Percentiles rank a stretch among this genome's conserved stretches.
Conservation (phyloP, 2,888 invertebrate genomes). For the Athetis lepigone region DNA sequence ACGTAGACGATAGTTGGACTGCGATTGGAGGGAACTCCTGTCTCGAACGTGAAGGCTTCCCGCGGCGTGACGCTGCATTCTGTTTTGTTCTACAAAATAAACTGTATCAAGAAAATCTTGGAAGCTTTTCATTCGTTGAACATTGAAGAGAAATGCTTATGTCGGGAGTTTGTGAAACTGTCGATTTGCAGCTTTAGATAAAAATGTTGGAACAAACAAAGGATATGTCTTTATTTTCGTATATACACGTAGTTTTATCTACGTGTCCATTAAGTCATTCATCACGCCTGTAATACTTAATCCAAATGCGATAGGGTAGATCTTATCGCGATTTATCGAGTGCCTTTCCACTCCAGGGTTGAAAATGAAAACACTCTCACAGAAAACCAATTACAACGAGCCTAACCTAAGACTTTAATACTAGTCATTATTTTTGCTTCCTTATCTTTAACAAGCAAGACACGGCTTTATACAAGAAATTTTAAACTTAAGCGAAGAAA, state of each 20-base stretch:
- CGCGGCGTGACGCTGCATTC: slow-evolving; percentile 71
- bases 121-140: slow-evolving; percentile 39
- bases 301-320: slow-evolving; percentile 53
- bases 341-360: slow-evolving; percentile 38
- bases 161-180: slow-evolving; percentile 10
- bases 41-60: slow-evolving; percentile 78
- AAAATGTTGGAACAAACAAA: slow-evolving; percentile 25
- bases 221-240: not conserved
- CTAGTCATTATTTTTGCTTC: not conserved
- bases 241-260: not conserved
- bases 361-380: slow-evolving; percentile 42
- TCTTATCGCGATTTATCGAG: slow-evolving; percentile 49
- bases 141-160: slow-evolving; percentile 34
- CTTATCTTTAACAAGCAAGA: not conserved
- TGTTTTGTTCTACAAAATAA: slow-evolving; percentile 67
- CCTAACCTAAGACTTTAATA: slow-evolving; percentile 7
- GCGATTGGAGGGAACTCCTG: slow-evolving; percentile 82
- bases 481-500: not conserved
- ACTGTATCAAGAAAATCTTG: slow-evolving; percentile 42
- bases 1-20: slow-evolving; percentile 81
- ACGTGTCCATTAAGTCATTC: slow-evolving; percentile 31
- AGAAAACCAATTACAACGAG: slow-evolving; percentile 48
- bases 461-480: not conserved
- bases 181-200: slow-evolving; percentile 10
- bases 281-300: slow-evolving; percentile 49